phyloP scores from a whole-genome alignment of 2,888 invertebrate genomes.

The Sphinx pinastri region DNA sequence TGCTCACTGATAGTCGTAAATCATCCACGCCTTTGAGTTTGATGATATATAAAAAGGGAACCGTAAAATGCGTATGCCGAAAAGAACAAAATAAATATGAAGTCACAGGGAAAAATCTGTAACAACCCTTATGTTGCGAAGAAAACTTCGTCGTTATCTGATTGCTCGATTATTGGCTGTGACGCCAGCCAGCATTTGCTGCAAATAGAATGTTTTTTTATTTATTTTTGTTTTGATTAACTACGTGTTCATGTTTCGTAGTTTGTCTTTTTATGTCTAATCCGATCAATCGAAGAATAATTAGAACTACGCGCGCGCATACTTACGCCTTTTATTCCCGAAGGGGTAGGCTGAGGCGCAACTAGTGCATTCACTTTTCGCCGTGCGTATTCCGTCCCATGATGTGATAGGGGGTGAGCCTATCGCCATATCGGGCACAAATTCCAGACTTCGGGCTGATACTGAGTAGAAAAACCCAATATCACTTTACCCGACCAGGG shows the following conservation, averaged over 20 bases:
- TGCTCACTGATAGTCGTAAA: constrained; percentile 23
- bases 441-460: too few relatives aligned
- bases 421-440: too few relatives aligned
- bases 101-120: not conserved
- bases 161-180: constrained; percentile 2
- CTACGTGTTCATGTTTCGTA: not conserved
- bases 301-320: too few relatives aligned
- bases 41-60: constrained; percentile 4
- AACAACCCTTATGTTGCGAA: not conserved
- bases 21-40: constrained; percentile 23
- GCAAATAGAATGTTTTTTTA: not conserved
- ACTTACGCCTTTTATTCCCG: too few relatives aligned
- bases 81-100: constrained; percentile 8
- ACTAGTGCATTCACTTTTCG: too few relatives aligned
- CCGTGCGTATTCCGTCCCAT: too few relatives aligned
- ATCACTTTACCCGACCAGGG: too few relatives aligned
- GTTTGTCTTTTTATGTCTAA: too few relatives aligned
- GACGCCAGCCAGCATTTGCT: not conserved
- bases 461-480: too few relatives aligned
- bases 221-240: not conserved
- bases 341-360: too few relatives aligned
- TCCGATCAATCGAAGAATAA: too few relatives aligned
- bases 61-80: not conserved
- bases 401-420: too few relatives aligned
- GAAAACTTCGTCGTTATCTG: constrained; percentile 6